Conservation (phyloP, 2,888 invertebrate genomes). For the Malthinus flaveolus region DNA sequence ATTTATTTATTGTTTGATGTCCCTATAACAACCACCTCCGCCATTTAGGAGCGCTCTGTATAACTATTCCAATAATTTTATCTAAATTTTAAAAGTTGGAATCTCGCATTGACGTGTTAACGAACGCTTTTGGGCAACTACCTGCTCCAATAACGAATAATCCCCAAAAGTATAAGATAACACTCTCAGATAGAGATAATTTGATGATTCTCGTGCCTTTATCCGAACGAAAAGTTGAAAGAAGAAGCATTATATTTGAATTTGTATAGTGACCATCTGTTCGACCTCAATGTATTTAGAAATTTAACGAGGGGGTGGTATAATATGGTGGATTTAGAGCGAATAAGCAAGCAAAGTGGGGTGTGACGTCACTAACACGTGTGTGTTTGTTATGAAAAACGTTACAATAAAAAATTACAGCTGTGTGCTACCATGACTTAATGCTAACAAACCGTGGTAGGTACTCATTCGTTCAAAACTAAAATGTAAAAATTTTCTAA, state of each 20-base stretch:
- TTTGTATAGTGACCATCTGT: conserved; percentile 19
- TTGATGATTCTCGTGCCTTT: no score
- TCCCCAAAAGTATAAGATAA: no score
- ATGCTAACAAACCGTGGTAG: conserved; percentile 3
- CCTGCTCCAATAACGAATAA: no score
- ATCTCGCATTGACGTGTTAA: no score
- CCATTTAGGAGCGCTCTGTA: no score
- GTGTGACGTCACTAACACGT: conserved; percentile 27
- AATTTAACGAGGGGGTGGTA: conserved; percentile 19
- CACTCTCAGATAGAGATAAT: no score
- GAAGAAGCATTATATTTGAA: background rate
- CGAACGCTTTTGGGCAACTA: no score
- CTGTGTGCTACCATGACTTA: conserved; percentile 4
- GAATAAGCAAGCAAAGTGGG: conserved; percentile 17
- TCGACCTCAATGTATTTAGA: conserved; percentile 5
- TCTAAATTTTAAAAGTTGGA: no score
- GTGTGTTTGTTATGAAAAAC: conserved; percentile 12
- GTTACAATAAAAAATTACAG: conserved; percentile 11
- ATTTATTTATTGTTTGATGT: no score
- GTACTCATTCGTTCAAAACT: background rate
- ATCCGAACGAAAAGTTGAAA: no score
- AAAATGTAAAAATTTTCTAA: background rate
- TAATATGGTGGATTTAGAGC: conserved; percentile 12
- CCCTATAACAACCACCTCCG: no score
- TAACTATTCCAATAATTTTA: no score